phyloP scores from a whole-genome alignment of 2,113 vertebrate species.

The Coptodon rendalli region DNA sequence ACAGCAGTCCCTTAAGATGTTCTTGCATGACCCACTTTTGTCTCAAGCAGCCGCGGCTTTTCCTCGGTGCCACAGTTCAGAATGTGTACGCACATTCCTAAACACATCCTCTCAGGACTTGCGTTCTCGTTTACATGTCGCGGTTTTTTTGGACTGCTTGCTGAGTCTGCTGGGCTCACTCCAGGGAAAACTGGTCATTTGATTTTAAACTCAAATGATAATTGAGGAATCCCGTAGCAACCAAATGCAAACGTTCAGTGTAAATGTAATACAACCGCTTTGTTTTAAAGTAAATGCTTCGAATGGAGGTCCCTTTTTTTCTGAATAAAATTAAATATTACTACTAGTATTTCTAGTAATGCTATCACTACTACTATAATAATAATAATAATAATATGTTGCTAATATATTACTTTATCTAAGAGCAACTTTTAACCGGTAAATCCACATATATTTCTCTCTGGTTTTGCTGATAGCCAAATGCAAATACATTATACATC shows the following conservation, averaged over 20 bases:
- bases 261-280: not conserved
- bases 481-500: conserved; percentile 2
- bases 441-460: conserved; percentile 1
- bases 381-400: not conserved
- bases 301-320: not conserved
- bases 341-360: not conserved
- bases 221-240: not conserved
- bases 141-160: not conserved
- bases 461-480: not conserved
- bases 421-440: not conserved
- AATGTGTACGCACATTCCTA: not conserved
- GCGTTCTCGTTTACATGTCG: not conserved
- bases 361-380: too few species aligned
- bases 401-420: not conserved
- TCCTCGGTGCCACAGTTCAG: not conserved
- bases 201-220: not conserved
- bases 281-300: not conserved
- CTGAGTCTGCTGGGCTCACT: not conserved
- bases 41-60: not conserved
- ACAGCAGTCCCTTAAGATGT: conserved; percentile 59
- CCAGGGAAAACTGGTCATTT: conserved; percentile 4
- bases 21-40: conserved; percentile 55
- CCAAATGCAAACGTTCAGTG: not conserved
- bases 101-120: not conserved
- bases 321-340: not conserved